Evolutionary conservation across 2,113 vertebrate species (phyloP), one percentile per base, ranked within the genome.

Genomic region (Chascanopsetta lugubris): DNA sequence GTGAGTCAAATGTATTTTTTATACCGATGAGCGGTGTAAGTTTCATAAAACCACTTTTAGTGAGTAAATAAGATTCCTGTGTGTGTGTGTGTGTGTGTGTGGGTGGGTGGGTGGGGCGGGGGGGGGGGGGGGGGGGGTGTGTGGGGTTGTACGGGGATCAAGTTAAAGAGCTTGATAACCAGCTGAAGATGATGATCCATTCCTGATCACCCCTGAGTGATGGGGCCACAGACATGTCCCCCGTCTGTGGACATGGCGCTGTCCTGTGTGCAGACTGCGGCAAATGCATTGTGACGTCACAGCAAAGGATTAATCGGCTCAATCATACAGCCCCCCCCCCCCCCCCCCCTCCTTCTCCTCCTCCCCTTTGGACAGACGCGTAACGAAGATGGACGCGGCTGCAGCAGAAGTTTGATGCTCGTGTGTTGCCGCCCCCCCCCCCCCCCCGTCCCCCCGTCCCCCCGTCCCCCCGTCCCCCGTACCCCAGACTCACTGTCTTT

Each of bases 221-320:
- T 11, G 15, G 15, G 2, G 15, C 17, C 25, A 17, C 17, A n/a
- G 48, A 50, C 48, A n/a, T 10, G 45, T 17, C 32, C 13, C 32
- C 32, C n/a, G n/a, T 43, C 18, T 2, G 45, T 13, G 21, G 45
- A 38, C 40, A 20, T 3, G 69, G 25, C 34, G 46, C 12, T 38
- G 63, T 45, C 68, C 49, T 79, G 61, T 74, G 55, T 79, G 70
- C 27, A 64, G 74, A 79, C 51, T 18, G 2, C 24, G 9, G 0
- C 3, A 25, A 34, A 57, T 15, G 1, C 25, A 34, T 12, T 17
- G 27, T 11, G 17, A 27, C 2, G 34, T 27, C 60, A 45, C 2
- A 34, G 24, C 60, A 45, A 5, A 56, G 26, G 76, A 55, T 64
- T 64, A 40, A 58, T 61, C 43, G 7, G 38, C 8, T 70, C 55